Evolutionary conservation across 2,888 invertebrate genomes (phyloP).

Genomic region (Nowickia ferox): DNA sequence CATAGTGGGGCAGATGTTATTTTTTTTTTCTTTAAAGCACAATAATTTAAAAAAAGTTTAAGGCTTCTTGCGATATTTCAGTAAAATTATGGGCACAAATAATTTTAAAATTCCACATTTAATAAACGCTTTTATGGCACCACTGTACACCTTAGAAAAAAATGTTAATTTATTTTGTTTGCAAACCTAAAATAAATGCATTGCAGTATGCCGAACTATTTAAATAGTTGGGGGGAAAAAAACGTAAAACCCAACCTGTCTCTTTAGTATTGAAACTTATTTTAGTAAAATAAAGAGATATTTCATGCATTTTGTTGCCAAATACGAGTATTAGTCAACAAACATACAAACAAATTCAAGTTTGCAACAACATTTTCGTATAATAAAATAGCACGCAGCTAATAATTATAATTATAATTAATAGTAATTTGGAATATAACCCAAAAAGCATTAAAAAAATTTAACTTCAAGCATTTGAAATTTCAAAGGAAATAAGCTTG

Average conservation of each 20-base stretch:
- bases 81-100: too few species aligned
- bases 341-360: slow-evolving; percentile 13
- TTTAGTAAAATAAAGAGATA: slow-evolving; percentile 54
- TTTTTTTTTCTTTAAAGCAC: too few species aligned
- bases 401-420: too few species aligned
- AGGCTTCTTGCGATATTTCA: too few species aligned
- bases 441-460: too few species aligned
- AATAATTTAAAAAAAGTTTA: too few species aligned
- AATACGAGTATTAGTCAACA: slow-evolving; percentile 15
- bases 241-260: slow-evolving; percentile 47
- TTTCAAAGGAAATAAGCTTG: too few species aligned
- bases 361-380: background rate
- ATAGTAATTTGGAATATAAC: too few species aligned
- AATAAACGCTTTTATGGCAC: background rate
- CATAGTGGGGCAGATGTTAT: slow-evolving; percentile 11
- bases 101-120: too few species aligned
- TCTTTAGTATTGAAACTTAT: slow-evolving; percentile 62
- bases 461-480: too few species aligned
- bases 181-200: slow-evolving; percentile 48
- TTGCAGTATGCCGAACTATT: slow-evolving; percentile 34
- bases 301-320: slow-evolving; percentile 53
- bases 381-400: slow-evolving; percentile 3
- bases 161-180: slow-evolving; percentile 36
- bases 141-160: slow-evolving; percentile 17
- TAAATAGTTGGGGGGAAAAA: slow-evolving; percentile 18